phyloP scores from a whole-genome alignment of 2,113 vertebrate species.

The Anguilla japonica region DNA sequence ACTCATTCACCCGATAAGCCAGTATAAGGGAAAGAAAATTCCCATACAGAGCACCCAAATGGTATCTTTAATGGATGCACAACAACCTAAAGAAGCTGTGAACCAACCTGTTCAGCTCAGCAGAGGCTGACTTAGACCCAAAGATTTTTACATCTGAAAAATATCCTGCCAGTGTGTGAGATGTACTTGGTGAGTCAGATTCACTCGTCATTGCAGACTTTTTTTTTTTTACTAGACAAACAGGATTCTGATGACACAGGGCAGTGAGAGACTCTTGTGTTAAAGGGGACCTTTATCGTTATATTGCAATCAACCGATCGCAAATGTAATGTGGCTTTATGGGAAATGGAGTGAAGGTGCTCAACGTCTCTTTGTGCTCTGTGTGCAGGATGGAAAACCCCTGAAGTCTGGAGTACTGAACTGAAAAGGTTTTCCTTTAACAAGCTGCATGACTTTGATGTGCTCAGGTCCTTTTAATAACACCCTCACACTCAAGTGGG shows the following conservation, averaged over 20 bases:
- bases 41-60: no score
- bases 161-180: no score
- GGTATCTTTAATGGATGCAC: no score
- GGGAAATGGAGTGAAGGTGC: background rate
- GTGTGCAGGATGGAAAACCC: background rate
- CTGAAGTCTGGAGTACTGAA: conserved; percentile 2
- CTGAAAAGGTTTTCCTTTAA: conserved; percentile 22
- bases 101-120: background rate
- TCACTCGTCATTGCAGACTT: background rate
- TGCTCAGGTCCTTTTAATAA: conserved; percentile 31
- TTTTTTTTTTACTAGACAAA: background rate
- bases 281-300: background rate
- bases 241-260: background rate
- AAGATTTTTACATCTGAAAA: no score
- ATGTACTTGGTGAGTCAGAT: background rate
- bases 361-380: background rate
- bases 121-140: no score
- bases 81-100: no score
- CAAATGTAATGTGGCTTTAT: background rate
- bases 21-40: background rate
- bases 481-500: conserved; percentile 36
- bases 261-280: background rate
- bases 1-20: no score
- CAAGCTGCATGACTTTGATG: conserved; percentile 23
- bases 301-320: background rate